Evolutionary conservation across 2,888 invertebrate species (phyloP).

Genomic region (Pollenia labialis): DNA sequence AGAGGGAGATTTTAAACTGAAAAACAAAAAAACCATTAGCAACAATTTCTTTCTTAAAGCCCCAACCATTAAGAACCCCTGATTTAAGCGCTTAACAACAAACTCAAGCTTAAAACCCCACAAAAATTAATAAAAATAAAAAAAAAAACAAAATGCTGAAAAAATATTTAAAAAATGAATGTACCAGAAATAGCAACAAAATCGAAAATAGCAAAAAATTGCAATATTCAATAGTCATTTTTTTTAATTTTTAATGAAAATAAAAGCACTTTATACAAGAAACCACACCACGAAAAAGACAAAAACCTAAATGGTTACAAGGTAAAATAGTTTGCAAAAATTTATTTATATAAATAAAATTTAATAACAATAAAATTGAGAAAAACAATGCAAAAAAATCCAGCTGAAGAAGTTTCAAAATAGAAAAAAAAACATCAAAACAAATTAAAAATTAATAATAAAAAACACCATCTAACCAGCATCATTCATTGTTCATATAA

Average conservation of each 20-base stretch:
- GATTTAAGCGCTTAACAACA: slow-evolving; percentile 40
- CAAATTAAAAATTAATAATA: slow-evolving; percentile 14
- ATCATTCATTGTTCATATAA: slow-evolving; percentile 49
- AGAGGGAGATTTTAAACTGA: neutral
- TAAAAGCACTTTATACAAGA: slow-evolving; percentile 42
- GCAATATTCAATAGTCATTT: slow-evolving; percentile 68
- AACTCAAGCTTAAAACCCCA: slow-evolving; percentile 54
- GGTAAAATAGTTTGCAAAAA: slow-evolving; percentile 71
- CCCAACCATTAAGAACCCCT: slow-evolving; percentile 35
- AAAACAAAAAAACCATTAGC: neutral
- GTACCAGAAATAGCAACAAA: slow-evolving; percentile 67
- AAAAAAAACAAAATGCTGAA: slow-evolving; percentile 6
- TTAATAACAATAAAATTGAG: neutral
- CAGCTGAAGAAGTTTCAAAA: neutral
- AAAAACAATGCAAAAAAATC: slow-evolving; percentile 4
- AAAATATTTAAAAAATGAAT: slow-evolving; percentile 67
- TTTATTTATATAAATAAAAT: slow-evolving; percentile 22
- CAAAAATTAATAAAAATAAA: neutral
- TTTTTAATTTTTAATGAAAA: slow-evolving; percentile 48
- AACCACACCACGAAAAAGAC: slow-evolving; percentile 35
- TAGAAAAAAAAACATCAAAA: slow-evolving; percentile 12
- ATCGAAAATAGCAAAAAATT: slow-evolving; percentile 52
- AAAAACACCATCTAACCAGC: slow-evolving; percentile 7
- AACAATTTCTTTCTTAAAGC: neutral
- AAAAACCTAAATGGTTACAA: slow-evolving; percentile 73